phyloP scores from a whole-genome alignment of 2,888 invertebrate species.

The Papilio protenor region DNA sequence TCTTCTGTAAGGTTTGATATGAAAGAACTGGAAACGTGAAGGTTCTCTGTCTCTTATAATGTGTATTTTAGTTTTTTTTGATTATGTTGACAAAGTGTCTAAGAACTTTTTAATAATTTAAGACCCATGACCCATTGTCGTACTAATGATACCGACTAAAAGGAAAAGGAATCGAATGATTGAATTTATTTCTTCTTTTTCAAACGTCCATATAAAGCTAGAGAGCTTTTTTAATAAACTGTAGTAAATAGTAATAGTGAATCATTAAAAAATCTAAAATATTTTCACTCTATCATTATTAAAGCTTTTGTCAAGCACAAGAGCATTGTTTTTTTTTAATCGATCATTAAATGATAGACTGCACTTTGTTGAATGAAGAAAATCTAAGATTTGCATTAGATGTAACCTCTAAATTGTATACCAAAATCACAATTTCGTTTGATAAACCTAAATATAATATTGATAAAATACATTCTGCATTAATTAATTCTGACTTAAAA shows the following conservation, averaged over 20 bases:
- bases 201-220: not conserved
- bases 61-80: not conserved
- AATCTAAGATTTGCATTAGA: not conserved
- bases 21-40: not conserved
- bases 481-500: not conserved
- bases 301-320: too few relatives aligned
- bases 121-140: not conserved
- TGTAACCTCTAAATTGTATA: not conserved
- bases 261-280: too few relatives aligned
- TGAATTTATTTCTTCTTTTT: not conserved
- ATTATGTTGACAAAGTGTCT: not conserved
- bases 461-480: conserved; percentile 3
- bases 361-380: not conserved
- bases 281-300: too few relatives aligned
- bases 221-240: not conserved
- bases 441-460: too few relatives aligned
- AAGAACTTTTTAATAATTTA: not conserved
- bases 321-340: not conserved
- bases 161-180: not conserved
- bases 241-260: not conserved
- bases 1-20: conserved; percentile 2
- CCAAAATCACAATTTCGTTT: not conserved
- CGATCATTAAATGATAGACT: not conserved
- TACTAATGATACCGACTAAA: not conserved
- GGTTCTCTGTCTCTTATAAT: not conserved